A percentile compares a stretch with the other conserved stretches of the same genome.
Conservation (phyloP, 2,113 vertebrate species). For the Macrotis lagotis region DNA sequence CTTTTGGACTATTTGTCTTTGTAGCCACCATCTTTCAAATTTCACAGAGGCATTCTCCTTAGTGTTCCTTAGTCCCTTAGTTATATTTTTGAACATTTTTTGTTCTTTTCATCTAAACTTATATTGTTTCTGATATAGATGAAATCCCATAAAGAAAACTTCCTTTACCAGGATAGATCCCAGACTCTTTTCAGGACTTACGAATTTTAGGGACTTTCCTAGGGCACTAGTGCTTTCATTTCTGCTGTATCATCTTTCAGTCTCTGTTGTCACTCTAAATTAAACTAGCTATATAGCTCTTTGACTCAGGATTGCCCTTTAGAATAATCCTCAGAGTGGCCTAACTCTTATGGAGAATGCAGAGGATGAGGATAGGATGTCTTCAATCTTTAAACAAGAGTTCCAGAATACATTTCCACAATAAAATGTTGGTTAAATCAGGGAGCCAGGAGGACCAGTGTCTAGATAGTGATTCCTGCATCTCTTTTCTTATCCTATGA, state of each 20-base stretch:
- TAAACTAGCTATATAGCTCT: neutral
- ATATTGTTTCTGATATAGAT: too few species aligned
- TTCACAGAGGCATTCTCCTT: too few species aligned
- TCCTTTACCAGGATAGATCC: neutral
- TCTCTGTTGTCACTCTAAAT: neutral
- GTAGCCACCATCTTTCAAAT: too few species aligned
- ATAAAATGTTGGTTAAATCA: slow-evolving; percentile 11
- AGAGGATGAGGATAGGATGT: neutral
- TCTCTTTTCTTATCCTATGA: neutral
- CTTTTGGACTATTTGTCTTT: too few species aligned
- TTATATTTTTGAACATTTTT: too few species aligned
- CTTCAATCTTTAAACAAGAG: neutral
- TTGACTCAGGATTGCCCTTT: neutral
- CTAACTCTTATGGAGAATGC: neutral
- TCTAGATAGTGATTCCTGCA: neutral
- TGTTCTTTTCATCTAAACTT: too few species aligned
- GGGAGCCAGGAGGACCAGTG: neutral
- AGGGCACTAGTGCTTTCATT: neutral
- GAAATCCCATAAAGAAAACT: too few species aligned
- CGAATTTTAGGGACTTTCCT: neutral
- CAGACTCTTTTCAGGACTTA: neutral
- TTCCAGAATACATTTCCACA: neutral
- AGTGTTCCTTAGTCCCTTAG: too few species aligned
- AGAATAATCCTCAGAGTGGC: neutral
- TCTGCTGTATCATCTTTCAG: neutral